Evolutionary conservation across 1,140 invertebrate species (phyloP).

Genomic region (Neodiprion fabricii): DNA sequence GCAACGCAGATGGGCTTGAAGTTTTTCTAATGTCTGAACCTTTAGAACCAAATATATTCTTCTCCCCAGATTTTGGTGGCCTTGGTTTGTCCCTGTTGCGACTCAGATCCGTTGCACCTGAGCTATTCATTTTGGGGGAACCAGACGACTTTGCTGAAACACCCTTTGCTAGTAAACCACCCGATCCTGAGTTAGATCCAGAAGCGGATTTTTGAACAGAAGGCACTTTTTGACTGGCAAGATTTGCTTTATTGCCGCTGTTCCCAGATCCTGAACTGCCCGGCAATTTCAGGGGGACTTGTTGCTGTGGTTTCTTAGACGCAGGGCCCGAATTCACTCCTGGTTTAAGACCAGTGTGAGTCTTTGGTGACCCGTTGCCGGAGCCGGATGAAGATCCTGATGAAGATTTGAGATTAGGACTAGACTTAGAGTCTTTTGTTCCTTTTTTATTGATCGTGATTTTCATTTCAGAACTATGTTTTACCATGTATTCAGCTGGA

Average conservation of each 20-base stretch:
- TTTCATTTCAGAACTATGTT: slow-evolving; percentile 85
- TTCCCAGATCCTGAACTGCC: slow-evolving; percentile 44
- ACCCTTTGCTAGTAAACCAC: slow-evolving; percentile 38
- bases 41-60: slow-evolving; percentile 71
- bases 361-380: slow-evolving; percentile 73
- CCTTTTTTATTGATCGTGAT: slow-evolving; percentile 88
- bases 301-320: slow-evolving; percentile 75
- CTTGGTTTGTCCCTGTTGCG: slow-evolving; percentile 64
- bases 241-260: slow-evolving; percentile 42
- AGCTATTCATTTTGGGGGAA: slow-evolving; percentile 56
- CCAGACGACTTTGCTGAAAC: slow-evolving; percentile 53
- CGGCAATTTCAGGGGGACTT: slow-evolving; percentile 54
- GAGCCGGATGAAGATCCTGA: slow-evolving; percentile 40
- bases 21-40: slow-evolving; percentile 64
- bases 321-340: slow-evolving; percentile 82
- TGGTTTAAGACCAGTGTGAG: slow-evolving; percentile 83
- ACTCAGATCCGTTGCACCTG: slow-evolving; percentile 63
- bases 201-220: slow-evolving; percentile 50
- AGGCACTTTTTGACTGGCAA: slow-evolving; percentile 61
- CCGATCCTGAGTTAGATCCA: slow-evolving; percentile 35
- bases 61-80: slow-evolving; percentile 64
- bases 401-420: slow-evolving; percentile 51
- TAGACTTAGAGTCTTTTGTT: slow-evolving; percentile 69
- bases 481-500: slow-evolving; percentile 83
- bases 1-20: slow-evolving; percentile 67